Evolutionary conservation across 2,888 invertebrate species (phyloP).

Genomic region (Anthrax anthrax): DNA sequence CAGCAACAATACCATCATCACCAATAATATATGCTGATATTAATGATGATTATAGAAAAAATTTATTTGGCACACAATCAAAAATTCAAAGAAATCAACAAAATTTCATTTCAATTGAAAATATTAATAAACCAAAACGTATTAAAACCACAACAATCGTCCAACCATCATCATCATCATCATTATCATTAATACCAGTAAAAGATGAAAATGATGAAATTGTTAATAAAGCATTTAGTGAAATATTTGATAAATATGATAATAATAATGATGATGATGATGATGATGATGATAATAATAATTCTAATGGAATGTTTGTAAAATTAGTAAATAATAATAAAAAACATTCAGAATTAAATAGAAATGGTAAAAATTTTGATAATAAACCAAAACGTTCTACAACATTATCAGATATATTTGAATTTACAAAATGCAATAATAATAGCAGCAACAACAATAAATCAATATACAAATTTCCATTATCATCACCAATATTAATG

Average conservation of each 20-base stretch:
- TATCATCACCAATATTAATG: conserved; percentile 7
- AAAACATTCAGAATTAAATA: neutral
- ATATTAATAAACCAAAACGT: neutral
- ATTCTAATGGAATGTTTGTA: neutral
- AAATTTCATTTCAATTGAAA: too few species aligned
- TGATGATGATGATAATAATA: neutral
- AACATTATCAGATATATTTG: conserved; percentile 26
- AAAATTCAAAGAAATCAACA: too few species aligned
- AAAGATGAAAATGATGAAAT: conserved; percentile 16
- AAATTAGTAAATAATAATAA: neutral
- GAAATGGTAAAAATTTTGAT: neutral
- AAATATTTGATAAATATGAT: conserved; percentile 19
- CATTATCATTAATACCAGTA: too few species aligned
- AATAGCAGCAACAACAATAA: neutral
- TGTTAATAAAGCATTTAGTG: conserved; percentile 30
- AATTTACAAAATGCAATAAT: conserved; percentile 18
- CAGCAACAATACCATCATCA: conserved; percentile 3
- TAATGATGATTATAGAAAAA: conserved; percentile 29
- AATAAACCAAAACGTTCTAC: conserved; percentile 19
- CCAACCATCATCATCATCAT: too few species aligned
- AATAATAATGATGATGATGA: conserved; percentile 1
- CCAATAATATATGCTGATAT: conserved; percentile 4
- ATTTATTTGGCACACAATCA: conserved; percentile 24
- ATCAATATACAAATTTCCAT: conserved; percentile 6
- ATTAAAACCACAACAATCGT: too few species aligned